phyloP scores from a whole-genome alignment of 2,888 invertebrate species.

The Plagiodera versicolora region DNA sequence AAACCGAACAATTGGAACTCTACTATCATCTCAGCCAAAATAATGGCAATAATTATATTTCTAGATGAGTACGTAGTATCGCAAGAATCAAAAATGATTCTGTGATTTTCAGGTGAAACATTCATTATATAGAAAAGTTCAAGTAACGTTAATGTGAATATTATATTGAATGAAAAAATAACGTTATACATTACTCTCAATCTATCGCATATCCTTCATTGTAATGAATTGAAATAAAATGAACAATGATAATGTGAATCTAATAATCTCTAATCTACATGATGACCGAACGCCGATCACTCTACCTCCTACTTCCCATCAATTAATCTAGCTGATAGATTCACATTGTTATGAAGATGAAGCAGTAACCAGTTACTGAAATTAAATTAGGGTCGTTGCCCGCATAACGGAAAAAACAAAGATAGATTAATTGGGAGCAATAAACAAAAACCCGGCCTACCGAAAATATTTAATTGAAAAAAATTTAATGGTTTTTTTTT shows the following conservation, averaged over 20 bases:
- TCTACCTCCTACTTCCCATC: neutral
- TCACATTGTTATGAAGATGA: neutral
- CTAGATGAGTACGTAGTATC: no score
- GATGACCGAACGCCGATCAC: neutral
- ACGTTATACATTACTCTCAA: no score
- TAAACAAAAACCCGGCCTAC: slow-evolving; percentile 3
- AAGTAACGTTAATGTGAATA: no score
- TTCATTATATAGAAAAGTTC: no score
- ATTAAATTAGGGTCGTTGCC: slow-evolving; percentile 3
- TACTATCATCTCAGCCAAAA: no score
- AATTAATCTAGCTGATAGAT: neutral
- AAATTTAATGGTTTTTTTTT: neutral
- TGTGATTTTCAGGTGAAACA: no score
- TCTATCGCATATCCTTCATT: neutral
- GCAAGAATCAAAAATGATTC: no score
- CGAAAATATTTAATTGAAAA: slow-evolving; percentile 7
- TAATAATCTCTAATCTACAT: neutral
- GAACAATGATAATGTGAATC: neutral
- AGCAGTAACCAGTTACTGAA: neutral
- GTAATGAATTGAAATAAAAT: neutral
- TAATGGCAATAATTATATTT: no score
- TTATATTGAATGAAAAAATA: no score
- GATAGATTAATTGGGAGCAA: slow-evolving; percentile 5
- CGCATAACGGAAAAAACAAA: slow-evolving; percentile 9
- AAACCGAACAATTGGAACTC: no score